Base-by-base conservation (phyloP, 2,797 vertebrate genomes). In the Botia almorhae region DNA sequence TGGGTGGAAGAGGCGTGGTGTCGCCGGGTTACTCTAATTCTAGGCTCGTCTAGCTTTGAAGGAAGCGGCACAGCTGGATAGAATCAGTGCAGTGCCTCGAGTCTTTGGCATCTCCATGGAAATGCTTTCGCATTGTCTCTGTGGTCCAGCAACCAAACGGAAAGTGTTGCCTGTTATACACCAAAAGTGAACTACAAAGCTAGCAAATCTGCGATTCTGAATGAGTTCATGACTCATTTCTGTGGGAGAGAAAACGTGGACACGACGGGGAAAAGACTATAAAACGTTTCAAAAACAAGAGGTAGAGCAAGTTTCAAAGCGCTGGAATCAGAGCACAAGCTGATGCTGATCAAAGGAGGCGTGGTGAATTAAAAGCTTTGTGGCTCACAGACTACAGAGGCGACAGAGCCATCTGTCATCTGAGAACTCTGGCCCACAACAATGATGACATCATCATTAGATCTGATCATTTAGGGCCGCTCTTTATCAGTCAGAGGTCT, bases 41-140 rank as follows among this genome's bases (percentile, higher is more conserved):
- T 19, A 72, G 39, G 61, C 70, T 68, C 43, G 33, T 75, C 58
- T 63, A 58, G 58, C 56, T 69, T 75, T 74, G 21, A 53, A 75
- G 80, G 65, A 75, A 81, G 12, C 71, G 6, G 53, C 78, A 81
- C 78, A 74, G 78, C 78, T 74, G 60, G 78, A 74, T 7, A 0
- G 26, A 74, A 68, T 50, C 68, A 56, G 26, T 23, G 39, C 71
- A 74, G 13, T 0, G 14, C 64, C 71, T 76, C 7, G 0, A 69
- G 73, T 69, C 65, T 76, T 69, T 58, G 69, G 65, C 26, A 39
- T 81, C 79, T 75, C 79, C 55, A 69, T 69, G 63, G 69, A 68
- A 70, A 81, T 76, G 19, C 56, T 36, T 78, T 63, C 0, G 8
- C 55, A 63, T 63, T 71, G 76, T 78, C 56, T 71, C 68, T 51